Conservation (phyloP, 2,888 invertebrate genomes). For the Trisateles emortualis region DNA sequence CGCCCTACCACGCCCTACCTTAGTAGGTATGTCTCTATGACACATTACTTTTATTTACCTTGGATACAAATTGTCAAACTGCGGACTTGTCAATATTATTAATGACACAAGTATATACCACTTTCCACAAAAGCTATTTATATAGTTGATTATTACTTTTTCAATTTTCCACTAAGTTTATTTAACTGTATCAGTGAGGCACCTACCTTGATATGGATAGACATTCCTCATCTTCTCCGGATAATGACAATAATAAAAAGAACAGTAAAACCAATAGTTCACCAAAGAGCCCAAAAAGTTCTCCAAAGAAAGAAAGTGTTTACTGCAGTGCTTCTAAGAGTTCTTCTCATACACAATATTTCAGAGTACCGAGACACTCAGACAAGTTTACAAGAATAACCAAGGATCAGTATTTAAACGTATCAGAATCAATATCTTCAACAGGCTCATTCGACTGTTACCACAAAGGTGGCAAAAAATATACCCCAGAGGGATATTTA, state of each 20-base stretch:
- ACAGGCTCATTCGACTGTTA: conserved; percentile 64
- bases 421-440: conserved; percentile 65
- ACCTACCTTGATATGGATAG: too few relatives aligned
- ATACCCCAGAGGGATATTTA: conserved; percentile 60
- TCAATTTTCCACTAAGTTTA: too few relatives aligned
- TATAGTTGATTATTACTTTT: too few relatives aligned
- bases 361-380: conserved; percentile 46
- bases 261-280: not conserved
- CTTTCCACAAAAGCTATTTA: too few relatives aligned
- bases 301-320: conserved; percentile 32
- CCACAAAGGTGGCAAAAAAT: conserved; percentile 65
- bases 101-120: too few relatives aligned
- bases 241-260: not conserved
- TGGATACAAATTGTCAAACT: too few relatives aligned
- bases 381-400: conserved; percentile 53
- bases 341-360: conserved; percentile 67
- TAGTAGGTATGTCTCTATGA: too few relatives aligned
- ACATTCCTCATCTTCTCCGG: too few relatives aligned
- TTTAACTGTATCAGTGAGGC: too few relatives aligned
- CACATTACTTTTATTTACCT: too few relatives aligned
- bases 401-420: conserved; percentile 57
- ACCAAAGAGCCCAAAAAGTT: not conserved
- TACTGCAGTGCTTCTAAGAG: conserved; percentile 50
- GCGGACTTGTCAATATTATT: too few relatives aligned
- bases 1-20: too few relatives aligned